Evolutionary conservation across 2,888 invertebrate species (phyloP).

Genomic region (Pogonocherus hispidulus): DNA sequence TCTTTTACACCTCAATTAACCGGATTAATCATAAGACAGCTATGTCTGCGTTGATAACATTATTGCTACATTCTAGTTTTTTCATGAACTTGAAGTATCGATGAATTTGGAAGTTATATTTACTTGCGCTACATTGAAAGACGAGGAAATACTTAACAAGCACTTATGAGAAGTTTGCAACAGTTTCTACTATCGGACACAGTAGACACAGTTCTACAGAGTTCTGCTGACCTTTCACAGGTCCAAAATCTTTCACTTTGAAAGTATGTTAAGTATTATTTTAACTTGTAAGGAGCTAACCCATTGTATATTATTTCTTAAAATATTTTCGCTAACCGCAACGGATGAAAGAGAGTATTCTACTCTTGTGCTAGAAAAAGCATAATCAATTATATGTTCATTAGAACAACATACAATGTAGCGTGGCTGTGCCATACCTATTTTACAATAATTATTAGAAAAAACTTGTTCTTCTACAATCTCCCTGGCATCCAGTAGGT

Average conservation of each 20-base stretch:
- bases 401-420: not conserved
- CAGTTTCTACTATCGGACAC: not conserved
- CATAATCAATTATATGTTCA: not conserved
- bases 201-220: not conserved
- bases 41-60: no score
- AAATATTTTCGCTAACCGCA: not conserved
- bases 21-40: no score
- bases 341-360: not conserved
- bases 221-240: conserved; percentile 19
- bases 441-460: not conserved
- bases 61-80: no score
- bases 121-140: no score
- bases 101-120: no score
- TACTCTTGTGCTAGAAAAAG: no score
- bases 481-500: not conserved
- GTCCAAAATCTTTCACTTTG: conserved; percentile 25
- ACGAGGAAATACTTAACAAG: no score
- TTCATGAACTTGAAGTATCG: no score
- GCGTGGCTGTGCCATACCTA: not conserved
- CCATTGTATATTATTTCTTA: conserved; percentile 1
- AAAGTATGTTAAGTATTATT: conserved; percentile 23
- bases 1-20: no score
- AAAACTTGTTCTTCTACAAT: not conserved
- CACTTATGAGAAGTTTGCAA: not conserved
- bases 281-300: not conserved